Conservation (phyloP, 2,113 vertebrate species). For the Oncorhynchus clarkii region DNA sequence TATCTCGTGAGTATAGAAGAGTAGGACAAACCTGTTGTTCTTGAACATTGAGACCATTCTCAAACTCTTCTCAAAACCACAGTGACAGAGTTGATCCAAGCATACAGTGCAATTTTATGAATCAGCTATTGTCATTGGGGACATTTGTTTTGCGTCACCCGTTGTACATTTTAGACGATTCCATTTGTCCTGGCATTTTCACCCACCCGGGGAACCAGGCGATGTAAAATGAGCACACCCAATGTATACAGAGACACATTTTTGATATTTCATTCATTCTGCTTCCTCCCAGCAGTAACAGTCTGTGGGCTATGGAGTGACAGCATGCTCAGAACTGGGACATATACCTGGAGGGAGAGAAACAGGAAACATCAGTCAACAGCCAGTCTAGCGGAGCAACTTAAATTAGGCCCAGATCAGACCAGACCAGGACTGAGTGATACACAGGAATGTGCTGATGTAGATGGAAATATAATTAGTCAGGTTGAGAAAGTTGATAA, state of each 20-base stretch:
- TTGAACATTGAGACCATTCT: not conserved
- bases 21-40: not conserved
- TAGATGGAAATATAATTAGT: not conserved
- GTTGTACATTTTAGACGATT: no score
- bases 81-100: not conserved
- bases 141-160: no score
- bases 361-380: slow-evolving; percentile 20
- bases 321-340: slow-evolving; percentile 4
- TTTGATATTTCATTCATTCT: not conserved
- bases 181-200: no score
- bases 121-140: not conserved
- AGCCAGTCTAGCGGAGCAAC: not conserved
- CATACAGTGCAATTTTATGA: not conserved
- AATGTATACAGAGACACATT: not conserved
- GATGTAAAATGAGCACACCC: no score
- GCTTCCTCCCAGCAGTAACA: slow-evolving; percentile 13
- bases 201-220: no score
- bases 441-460: not conserved
- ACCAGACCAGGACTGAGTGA: not conserved
- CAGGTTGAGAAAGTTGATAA: not conserved
- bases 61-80: not conserved
- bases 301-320: not conserved
- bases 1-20: not conserved
- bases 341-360: slow-evolving; percentile 32
- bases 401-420: not conserved